phyloP scores from a whole-genome alignment of 2,797 vertebrate species.

The Pangasius djambal region DNA sequence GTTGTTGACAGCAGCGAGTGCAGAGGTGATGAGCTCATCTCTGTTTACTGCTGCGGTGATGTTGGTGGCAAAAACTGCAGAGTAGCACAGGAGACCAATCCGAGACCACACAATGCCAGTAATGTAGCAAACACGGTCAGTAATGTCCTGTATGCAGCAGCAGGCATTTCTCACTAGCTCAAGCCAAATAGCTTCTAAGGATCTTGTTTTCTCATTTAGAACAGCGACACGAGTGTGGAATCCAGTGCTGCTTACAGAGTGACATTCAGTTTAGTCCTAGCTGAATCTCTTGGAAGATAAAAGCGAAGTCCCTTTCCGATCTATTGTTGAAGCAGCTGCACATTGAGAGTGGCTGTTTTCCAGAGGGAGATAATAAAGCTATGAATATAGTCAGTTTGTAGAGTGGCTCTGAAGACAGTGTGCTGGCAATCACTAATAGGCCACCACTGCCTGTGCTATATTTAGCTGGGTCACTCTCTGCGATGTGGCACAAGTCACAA shows the following conservation, averaged over 20 bases:
- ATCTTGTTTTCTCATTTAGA: slow-evolving; percentile 22
- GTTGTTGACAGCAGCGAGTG: slow-evolving; percentile 39
- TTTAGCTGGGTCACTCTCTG: slow-evolving; percentile 45
- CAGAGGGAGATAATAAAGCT: slow-evolving; percentile 10
- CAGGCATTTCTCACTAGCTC: slow-evolving; percentile 42
- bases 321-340: slow-evolving; percentile 33
- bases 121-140: slow-evolving; percentile 34
- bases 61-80: slow-evolving; percentile 37
- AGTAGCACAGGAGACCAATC: slow-evolving; percentile 6
- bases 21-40: slow-evolving; percentile 45
- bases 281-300: neutral
- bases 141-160: slow-evolving; percentile 8
- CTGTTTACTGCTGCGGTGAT: slow-evolving; percentile 40
- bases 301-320: slow-evolving; percentile 23
- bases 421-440: slow-evolving; percentile 45
- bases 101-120: slow-evolving; percentile 39
- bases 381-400: slow-evolving; percentile 15
- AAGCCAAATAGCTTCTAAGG: slow-evolving; percentile 35
- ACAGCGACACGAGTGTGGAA: slow-evolving; percentile 24
- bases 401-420: slow-evolving; percentile 36
- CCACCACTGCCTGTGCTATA: slow-evolving; percentile 39
- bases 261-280: neutral
- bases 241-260: slow-evolving; percentile 3
- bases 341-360: neutral
- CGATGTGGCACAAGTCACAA: neutral